These are phyloP conservation scores for Bombus vancouverensis DNA, from an alignment of 1,140 invertebrate genomes.

Conservation along the genomic window DNA sequence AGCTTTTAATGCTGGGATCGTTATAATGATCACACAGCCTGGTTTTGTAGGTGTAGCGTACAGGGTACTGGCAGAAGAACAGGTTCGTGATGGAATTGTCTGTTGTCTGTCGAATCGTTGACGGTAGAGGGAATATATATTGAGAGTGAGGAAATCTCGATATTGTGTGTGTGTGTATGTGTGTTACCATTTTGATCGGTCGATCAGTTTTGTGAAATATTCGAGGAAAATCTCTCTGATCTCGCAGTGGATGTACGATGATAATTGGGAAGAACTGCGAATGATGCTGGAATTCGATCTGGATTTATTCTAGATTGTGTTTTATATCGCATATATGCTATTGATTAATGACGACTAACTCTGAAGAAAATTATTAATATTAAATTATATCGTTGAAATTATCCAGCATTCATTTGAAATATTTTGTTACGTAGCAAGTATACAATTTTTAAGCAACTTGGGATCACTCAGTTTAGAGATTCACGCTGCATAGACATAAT, in stretches of 20 bases:
- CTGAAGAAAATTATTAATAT: too few species aligned
- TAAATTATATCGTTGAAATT: too few species aligned
- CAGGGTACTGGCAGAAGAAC: not conserved
- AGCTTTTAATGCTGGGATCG: slow-evolving; percentile 34
- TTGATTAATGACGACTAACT: too few species aligned
- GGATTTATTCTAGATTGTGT: not conserved
- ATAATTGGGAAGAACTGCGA: not conserved
- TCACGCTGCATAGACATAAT: too few species aligned
- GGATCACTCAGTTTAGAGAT: not conserved
- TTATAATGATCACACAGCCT: slow-evolving; percentile 32
- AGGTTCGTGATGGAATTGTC: slow-evolving; percentile 33
- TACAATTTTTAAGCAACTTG: too few species aligned
- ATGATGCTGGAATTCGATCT: not conserved
- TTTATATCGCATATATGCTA: not conserved
- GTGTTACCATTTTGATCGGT: slow-evolving; percentile 17
- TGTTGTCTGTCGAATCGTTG: slow-evolving; percentile 1
- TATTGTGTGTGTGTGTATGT: not conserved
- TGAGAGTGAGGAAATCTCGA: not conserved
- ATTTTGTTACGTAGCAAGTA: too few species aligned
- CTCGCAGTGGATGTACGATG: too few species aligned
- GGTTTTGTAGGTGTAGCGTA: not conserved
- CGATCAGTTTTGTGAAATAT: slow-evolving; percentile 21
- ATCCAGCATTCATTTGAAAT: too few species aligned
- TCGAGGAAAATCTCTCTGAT: not conserved
- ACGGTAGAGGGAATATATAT: not conserved